These are phyloP conservation scores for Batillaria attramentaria DNA, from an alignment of 1,140 invertebrate genomes.

Conservation along the genomic window DNA sequence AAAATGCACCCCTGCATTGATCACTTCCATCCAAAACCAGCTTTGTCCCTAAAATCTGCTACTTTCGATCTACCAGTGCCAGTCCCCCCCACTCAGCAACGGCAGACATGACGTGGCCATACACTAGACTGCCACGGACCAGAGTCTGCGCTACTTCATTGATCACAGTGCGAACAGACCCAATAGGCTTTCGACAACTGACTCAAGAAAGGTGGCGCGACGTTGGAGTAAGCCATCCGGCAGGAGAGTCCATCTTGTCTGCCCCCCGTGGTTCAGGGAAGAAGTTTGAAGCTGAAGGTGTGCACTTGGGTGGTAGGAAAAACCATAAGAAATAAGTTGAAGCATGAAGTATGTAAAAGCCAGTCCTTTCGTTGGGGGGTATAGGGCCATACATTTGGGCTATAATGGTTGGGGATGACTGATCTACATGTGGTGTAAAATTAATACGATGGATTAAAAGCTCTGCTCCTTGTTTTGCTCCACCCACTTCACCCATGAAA, in stretches of 20 bases:
- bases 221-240: neutral
- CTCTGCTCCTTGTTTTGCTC: neutral
- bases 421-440: neutral
- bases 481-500: neutral
- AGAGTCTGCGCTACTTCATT: too few species aligned
- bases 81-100: constrained; percentile 1
- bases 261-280: too few species aligned
- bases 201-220: constrained; percentile 3
- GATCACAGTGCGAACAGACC: too few species aligned
- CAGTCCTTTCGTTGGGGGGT: neutral
- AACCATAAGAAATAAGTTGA: constrained; percentile 18
- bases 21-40: too few species aligned
- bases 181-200: constrained; percentile 1
- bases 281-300: constrained; percentile 14
- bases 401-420: too few species aligned
- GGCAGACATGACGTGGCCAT: too few species aligned
- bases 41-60: too few species aligned
- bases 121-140: too few species aligned
- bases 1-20: too few species aligned
- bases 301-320: constrained; percentile 12
- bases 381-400: too few species aligned
- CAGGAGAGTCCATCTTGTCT: too few species aligned
- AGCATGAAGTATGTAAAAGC: neutral
- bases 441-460: neutral
- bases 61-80: neutral